These are phyloP conservation scores for Drosophila pallidifrons DNA, from an alignment of 1,140 invertebrate genomes.

Conservation along the genomic window DNA sequence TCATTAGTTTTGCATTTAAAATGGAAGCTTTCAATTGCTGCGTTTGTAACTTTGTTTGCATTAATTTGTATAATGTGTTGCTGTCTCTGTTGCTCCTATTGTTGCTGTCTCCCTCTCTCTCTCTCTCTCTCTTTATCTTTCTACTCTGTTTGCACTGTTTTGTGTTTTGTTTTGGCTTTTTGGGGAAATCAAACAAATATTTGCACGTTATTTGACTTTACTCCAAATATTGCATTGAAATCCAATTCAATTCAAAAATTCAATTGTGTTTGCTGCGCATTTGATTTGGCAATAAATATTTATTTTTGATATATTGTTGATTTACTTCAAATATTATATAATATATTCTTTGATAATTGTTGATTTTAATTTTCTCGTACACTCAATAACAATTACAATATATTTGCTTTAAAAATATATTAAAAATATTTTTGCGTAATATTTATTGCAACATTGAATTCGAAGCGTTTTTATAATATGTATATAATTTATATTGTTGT, in stretches of 20 bases:
- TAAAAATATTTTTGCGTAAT: slow-evolving; percentile 48
- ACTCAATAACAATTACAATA: slow-evolving; percentile 45
- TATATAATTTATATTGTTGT: neutral
- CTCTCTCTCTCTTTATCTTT: too few species aligned
- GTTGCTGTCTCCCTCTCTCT: slow-evolving; percentile 2
- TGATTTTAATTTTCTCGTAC: slow-evolving; percentile 20
- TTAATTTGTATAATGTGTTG: slow-evolving; percentile 64
- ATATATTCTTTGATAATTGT: slow-evolving; percentile 37
- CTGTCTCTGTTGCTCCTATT: slow-evolving; percentile 10
- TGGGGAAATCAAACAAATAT: slow-evolving; percentile 59
- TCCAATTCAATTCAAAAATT: slow-evolving; percentile 30
- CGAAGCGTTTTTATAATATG: slow-evolving; percentile 12
- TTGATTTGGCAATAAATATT: slow-evolving; percentile 31
- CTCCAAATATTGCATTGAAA: neutral
- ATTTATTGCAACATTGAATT: slow-evolving; percentile 48
- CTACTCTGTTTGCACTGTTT: slow-evolving; percentile 37
- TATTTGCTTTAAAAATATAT: slow-evolving; percentile 26
- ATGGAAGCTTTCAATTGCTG: slow-evolving; percentile 82
- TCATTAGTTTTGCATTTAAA: slow-evolving; percentile 60
- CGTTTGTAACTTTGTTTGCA: slow-evolving; percentile 80
- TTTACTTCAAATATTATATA: slow-evolving; percentile 25
- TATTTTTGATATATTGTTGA: slow-evolving; percentile 17
- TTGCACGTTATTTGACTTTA: slow-evolving; percentile 21
- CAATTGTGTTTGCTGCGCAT: slow-evolving; percentile 12
- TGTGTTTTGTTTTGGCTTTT: slow-evolving; percentile 23